Evolutionary conservation across 2,113 vertebrate genomes (phyloP), one percentile per base, ranked within the genome.

Genomic region (Vulpes vulpes): DNA sequence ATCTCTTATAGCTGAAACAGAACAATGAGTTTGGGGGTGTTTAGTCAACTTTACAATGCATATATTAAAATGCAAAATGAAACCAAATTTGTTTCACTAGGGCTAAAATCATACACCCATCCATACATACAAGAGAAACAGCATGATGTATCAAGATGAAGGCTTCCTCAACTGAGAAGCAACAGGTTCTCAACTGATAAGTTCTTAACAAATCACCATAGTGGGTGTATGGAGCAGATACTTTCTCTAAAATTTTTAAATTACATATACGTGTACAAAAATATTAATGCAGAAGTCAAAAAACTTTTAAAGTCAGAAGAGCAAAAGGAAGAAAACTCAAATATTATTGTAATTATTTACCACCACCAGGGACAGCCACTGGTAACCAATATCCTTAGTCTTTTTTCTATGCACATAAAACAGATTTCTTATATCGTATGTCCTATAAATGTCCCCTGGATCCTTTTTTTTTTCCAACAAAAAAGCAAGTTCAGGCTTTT

Each of bases 51-150:
- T 80, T 81, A 89, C 2, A 64, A 83, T 55, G 51, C 17, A 65
- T 11, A 80, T 32, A 80, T 69, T 86, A 74, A 94, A 95, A 35
- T 79, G 25, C 25, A 96, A 91, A 97, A 55, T 2, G 10, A 95
- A 95, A 81, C 6, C 22, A n/a, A 81, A 30, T 43, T 35, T 83
- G 43, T 91, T 82, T 62, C n/a, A 71, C 38, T 19, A 55, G 8
- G 10, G 57, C 19, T 73, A 79, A 87, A 74, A 59, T 55, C 38
- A 83, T 27, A 11, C 14, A 27, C 17, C 32, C 12, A 25, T 38
- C 5, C 17, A 27, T 11, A 23, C 5, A 38, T 38, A 25, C 30
- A 83, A 84, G n/a, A 85, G 64, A 57, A 73, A 32, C 17, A 79
- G 38, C 30, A 38, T 67, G 49, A 51, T 15, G 25, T 38, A 49